Evolutionary conservation across 2,113 vertebrate species (phyloP).

Genomic region (Potamarius usumacintae): DNA sequence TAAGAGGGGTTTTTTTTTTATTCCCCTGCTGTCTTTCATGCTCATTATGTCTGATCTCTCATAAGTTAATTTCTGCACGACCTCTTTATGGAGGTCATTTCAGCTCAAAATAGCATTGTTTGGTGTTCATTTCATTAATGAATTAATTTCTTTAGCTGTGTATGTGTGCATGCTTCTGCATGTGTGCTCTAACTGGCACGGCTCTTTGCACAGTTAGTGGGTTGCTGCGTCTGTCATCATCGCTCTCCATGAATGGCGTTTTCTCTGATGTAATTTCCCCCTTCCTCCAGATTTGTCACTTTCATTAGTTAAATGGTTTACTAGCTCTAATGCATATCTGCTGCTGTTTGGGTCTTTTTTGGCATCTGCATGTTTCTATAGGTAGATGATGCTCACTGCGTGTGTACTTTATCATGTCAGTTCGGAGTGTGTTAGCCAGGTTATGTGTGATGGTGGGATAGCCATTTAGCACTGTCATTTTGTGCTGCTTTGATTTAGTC

Average conservation of each 20-base stretch:
- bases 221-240: constrained; percentile 20
- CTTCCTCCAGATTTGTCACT: not conserved
- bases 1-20: not conserved
- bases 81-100: constrained; percentile 33
- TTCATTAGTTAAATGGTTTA: constrained; percentile 35
- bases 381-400: not conserved
- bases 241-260: constrained; percentile 15
- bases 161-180: not conserved
- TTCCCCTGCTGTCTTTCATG: not conserved
- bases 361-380: not conserved
- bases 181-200: constrained; percentile 43
- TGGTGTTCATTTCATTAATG: constrained; percentile 13
- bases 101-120: constrained; percentile 69
- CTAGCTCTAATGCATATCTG: not conserved
- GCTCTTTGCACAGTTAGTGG: constrained; percentile 52
- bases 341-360: not conserved
- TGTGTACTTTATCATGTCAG: not conserved
- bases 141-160: not conserved
- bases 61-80: constrained; percentile 35
- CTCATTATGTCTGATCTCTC: not conserved
- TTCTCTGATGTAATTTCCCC: constrained; percentile 30
- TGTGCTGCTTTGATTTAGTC: not conserved
- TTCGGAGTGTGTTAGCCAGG: not conserved
- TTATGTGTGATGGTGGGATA: not conserved
- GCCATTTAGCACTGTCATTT: not conserved